Evolutionary conservation across 2,888 invertebrate species (phyloP).

Genomic region (Brenthis ino): DNA sequence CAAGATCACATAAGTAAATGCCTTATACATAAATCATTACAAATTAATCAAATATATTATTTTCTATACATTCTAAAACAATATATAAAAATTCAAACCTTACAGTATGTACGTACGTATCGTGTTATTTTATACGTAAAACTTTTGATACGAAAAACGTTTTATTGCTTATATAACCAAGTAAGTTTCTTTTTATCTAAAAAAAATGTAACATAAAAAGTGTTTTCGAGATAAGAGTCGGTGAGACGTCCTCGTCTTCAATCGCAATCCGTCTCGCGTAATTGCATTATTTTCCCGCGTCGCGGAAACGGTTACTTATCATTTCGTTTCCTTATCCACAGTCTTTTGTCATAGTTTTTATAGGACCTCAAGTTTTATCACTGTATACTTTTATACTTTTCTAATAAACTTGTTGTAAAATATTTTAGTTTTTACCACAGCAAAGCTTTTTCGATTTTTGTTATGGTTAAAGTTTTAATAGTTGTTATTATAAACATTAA

Average conservation of each 20-base stretch:
- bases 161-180: slow-evolving; percentile 9
- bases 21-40: too few species aligned
- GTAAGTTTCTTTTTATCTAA: slow-evolving; percentile 26
- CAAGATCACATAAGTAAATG: too few species aligned
- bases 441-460: background rate
- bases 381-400: slow-evolving; percentile 14
- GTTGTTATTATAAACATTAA: too few species aligned
- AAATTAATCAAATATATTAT: too few species aligned
- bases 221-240: slow-evolving; percentile 21
- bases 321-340: slow-evolving; percentile 26
- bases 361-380: slow-evolving; percentile 16
- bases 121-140: background rate
- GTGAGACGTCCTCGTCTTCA: slow-evolving; percentile 27
- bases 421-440: background rate
- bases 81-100: too few species aligned
- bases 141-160: slow-evolving; percentile 18
- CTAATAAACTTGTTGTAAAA: background rate
- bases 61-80: too few species aligned
- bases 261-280: slow-evolving; percentile 28
- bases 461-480: background rate
- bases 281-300: slow-evolving; percentile 27
- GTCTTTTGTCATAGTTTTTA: slow-evolving; percentile 26
- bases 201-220: slow-evolving; percentile 30
- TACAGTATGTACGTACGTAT: too few species aligned
- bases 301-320: slow-evolving; percentile 26